These are phyloP conservation scores for Drosophila sechellia DNA, from an alignment of 1,140 invertebrate species.

Conservation along the genomic window DNA sequence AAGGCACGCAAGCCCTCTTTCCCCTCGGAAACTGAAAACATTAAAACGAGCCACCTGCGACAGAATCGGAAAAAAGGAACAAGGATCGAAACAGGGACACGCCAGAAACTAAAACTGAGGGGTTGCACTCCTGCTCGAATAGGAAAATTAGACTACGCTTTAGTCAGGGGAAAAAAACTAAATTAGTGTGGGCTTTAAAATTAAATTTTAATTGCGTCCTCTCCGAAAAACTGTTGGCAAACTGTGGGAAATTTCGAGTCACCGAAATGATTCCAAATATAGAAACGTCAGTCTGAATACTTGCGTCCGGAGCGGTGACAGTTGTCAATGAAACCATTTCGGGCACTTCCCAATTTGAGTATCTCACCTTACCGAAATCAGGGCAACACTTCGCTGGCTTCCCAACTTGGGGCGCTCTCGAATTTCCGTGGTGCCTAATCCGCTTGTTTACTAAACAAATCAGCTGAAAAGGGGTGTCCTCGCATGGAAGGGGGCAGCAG, in stretches of 20 bases:
- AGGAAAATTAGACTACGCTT: slow-evolving; percentile 52
- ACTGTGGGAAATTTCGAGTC: slow-evolving; percentile 34
- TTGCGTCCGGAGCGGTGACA: slow-evolving; percentile 39
- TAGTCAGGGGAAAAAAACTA: slow-evolving; percentile 37
- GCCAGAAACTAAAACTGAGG: slow-evolving; percentile 5
- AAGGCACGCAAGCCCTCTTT: slow-evolving; percentile 55
- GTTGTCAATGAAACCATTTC: slow-evolving; percentile 64
- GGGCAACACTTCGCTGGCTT: slow-evolving; percentile 55
- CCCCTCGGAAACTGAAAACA: slow-evolving; percentile 8
- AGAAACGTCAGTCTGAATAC: slow-evolving; percentile 41
- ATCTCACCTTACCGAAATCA: slow-evolving; percentile 64
- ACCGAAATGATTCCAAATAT: slow-evolving; percentile 27
- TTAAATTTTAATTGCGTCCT: slow-evolving; percentile 64
- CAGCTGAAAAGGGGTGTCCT: slow-evolving; percentile 56
- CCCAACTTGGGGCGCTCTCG: slow-evolving; percentile 54
- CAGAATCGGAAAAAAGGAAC: slow-evolving; percentile 30
- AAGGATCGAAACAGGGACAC: slow-evolving; percentile 15
- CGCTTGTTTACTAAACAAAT: slow-evolving; percentile 76
- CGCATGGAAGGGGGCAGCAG: neutral
- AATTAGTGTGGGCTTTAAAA: slow-evolving; percentile 70
- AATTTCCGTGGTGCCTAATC: slow-evolving; percentile 64
- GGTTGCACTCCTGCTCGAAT: slow-evolving; percentile 22
- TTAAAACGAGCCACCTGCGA: slow-evolving; percentile 67
- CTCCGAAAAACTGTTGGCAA: slow-evolving; percentile 25
- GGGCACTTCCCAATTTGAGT: slow-evolving; percentile 48